These are phyloP conservation scores for Hephaestus fuliginosus DNA, from an alignment of 2,797 vertebrate species.

Conservation along the genomic window DNA sequence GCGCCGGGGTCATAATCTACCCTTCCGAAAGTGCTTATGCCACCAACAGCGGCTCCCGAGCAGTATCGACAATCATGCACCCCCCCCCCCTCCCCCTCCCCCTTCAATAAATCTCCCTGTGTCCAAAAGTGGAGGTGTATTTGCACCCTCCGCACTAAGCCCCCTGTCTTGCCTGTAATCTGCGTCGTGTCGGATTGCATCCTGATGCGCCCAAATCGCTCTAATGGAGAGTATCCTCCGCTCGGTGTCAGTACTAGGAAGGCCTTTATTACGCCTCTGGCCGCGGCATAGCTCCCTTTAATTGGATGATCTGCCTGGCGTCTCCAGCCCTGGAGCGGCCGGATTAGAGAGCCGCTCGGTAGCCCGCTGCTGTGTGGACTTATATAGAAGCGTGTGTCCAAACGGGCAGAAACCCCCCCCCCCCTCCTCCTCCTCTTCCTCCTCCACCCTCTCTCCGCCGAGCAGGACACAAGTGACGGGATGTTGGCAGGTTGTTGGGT, in stretches of 20 bases:
- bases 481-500: constrained; percentile 63
- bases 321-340: constrained; percentile 74
- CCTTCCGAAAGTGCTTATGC: constrained; percentile 83
- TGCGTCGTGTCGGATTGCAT: constrained; percentile 76
- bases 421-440: no score
- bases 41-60: constrained; percentile 52
- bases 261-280: constrained; percentile 65
- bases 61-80: constrained; percentile 57
- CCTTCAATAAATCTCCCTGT: constrained; percentile 59
- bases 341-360: constrained; percentile 79
- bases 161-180: constrained; percentile 75
- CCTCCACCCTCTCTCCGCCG: background rate
- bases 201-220: constrained; percentile 73
- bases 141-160: constrained; percentile 71
- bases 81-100: background rate
- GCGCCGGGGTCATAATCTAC: constrained; percentile 78
- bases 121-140: constrained; percentile 73
- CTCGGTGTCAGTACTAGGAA: constrained; percentile 70
- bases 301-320: constrained; percentile 88
- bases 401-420: constrained; percentile 37
- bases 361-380: constrained; percentile 78
- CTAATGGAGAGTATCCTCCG: constrained; percentile 78
- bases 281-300: constrained; percentile 80
- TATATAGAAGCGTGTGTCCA: constrained; percentile 77
- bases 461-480: constrained; percentile 37